Conservation (phyloP, 2,113 vertebrate genomes). For the Megaceryle torquata region DNA sequence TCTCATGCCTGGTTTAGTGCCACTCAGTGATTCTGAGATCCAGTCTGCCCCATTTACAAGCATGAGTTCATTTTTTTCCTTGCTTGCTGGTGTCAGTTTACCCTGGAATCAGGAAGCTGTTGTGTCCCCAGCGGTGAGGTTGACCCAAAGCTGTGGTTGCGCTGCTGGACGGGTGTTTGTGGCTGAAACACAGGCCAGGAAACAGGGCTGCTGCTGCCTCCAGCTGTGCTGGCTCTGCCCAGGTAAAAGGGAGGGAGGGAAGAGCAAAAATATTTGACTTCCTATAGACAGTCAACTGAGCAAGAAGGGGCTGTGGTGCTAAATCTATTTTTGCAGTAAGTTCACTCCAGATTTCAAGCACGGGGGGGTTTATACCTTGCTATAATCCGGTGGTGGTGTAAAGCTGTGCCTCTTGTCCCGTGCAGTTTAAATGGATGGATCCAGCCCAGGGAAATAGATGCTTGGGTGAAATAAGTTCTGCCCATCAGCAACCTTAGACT, state of each 20-base stretch:
- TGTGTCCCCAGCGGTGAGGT: fast-evolving
- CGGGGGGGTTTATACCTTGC: neutral
- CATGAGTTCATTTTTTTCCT: neutral
- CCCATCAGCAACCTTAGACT: neutral
- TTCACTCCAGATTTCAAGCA: neutral
- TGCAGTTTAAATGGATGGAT: neutral
- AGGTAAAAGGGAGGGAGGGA: neutral
- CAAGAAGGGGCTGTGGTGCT: neutral
- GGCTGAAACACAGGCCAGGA: neutral
- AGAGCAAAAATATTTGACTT: neutral
- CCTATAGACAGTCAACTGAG: neutral
- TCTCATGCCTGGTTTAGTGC: neutral
- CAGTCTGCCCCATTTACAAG: neutral
- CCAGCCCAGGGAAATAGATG: neutral
- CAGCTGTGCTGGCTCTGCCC: neutral
- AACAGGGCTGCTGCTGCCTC: neutral
- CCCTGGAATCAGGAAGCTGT: neutral
- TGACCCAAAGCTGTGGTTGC: neutral
- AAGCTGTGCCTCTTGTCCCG: neutral
- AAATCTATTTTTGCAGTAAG: neutral
- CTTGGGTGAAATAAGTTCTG: neutral
- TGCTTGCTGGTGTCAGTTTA: neutral
- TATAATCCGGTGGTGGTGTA: no score
- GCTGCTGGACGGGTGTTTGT: neutral
- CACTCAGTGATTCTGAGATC: neutral